Percentiles rank a stretch among this genome's conserved stretches.
Evolutionary conservation across 2,888 invertebrate species (phyloP).

Genomic region (Chalcosyrphus nemorum): DNA sequence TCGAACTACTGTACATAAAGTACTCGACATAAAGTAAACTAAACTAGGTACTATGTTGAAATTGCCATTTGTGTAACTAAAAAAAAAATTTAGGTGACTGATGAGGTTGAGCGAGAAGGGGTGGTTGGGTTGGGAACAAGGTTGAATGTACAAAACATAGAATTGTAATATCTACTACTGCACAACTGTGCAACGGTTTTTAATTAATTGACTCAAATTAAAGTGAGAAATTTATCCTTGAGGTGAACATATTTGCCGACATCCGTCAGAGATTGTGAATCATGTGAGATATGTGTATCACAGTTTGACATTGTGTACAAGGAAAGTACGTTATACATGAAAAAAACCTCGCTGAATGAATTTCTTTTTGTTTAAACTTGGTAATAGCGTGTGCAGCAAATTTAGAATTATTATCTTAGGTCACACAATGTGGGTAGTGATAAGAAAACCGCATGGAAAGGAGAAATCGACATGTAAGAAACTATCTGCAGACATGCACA

Average conservation of each 20-base stretch:
- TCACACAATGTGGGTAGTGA: constrained; percentile 1
- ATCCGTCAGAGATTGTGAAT: constrained; percentile 11
- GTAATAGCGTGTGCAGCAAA: constrained; percentile 41
- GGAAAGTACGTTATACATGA: constrained; percentile 31
- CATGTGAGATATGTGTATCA: constrained; percentile 10
- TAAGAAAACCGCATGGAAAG: neutral
- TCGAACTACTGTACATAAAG: constrained; percentile 42
- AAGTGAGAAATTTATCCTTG: constrained; percentile 67
- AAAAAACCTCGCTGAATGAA: constrained; percentile 13
- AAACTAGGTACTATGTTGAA: constrained; percentile 57
- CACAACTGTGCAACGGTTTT: constrained; percentile 41
- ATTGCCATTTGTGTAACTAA: constrained; percentile 64
- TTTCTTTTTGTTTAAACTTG: constrained; percentile 15
- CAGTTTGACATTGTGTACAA: constrained; percentile 50
- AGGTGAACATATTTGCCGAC: constrained; percentile 59
- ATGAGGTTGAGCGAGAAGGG: constrained; percentile 16
- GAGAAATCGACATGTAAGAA: constrained; percentile 4
- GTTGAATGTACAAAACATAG: constrained; percentile 17
- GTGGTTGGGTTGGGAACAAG: neutral
- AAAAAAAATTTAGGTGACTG: constrained; percentile 39
- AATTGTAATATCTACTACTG: constrained; percentile 22
- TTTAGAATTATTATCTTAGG: constrained; percentile 34
- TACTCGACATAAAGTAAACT: constrained; percentile 33
- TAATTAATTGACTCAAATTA: constrained; percentile 71
- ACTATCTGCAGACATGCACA: constrained; percentile 35